Conservation (phyloP, 37 sponge, comb jelly and placozoan genomes). For the Dysidea cf. avara region DNA sequence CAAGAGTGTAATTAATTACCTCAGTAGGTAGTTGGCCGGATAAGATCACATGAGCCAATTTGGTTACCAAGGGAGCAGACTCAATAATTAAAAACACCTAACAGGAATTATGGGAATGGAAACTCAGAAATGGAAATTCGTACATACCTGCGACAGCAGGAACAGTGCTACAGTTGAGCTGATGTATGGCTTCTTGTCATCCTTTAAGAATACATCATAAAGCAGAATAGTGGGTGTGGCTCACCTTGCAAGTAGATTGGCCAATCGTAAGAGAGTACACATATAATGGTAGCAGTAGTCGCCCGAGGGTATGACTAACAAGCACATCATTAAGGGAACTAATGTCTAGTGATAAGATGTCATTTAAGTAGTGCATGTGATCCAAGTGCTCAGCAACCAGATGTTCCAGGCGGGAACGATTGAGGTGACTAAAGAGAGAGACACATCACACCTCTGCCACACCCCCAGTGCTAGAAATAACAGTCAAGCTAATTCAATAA, state of each 20-base stretch:
- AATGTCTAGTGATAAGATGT: conserved; percentile 79
- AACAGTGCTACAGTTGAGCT: conserved; percentile 79
- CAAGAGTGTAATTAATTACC: too few relatives aligned
- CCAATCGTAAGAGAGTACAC: conserved; percentile 49
- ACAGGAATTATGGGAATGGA: neutral
- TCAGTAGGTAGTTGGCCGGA: conserved; percentile 59
- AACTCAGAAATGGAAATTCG: too few relatives aligned
- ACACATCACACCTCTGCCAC: neutral
- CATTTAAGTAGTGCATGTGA: conserved; percentile 92
- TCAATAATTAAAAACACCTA: conserved; percentile 71
- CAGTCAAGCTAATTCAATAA: too few relatives aligned
- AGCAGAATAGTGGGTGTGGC: neutral
- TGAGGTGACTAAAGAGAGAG: conserved; percentile 57
- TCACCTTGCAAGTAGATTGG: conserved; percentile 1
- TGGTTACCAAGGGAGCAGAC: conserved; percentile 46
- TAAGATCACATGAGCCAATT: conserved; percentile 51
- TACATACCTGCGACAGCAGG: conserved; percentile 84
- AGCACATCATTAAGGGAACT: conserved; percentile 67
- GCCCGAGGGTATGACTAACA: conserved; percentile 63
- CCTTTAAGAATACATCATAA: neutral
- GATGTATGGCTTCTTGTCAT: conserved; percentile 65
- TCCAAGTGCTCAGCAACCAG: conserved; percentile 94
- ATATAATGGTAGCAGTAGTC: conserved; percentile 94
- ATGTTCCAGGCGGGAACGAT: conserved; percentile 63
- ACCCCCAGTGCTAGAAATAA: neutral